A percentile compares a stretch with the other conserved stretches of the same genome.
Evolutionary conservation across 2,888 invertebrate genomes (phyloP).

Genomic region (Scotopteryx bipunctaria): DNA sequence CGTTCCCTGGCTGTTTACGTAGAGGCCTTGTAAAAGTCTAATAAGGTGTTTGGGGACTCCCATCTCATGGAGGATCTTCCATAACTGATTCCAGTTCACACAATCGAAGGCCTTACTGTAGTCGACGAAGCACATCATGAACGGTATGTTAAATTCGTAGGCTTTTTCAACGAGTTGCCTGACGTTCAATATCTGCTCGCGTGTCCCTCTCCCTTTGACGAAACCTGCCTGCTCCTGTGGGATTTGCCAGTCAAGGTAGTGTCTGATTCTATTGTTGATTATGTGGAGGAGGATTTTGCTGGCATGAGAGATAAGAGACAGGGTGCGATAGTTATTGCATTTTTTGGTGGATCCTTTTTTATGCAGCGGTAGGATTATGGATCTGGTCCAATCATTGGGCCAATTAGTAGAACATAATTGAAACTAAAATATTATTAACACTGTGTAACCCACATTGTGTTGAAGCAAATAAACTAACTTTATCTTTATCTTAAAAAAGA

Average conservation of each 20-base stretch:
- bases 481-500: too few species aligned
- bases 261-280: conserved; percentile 1
- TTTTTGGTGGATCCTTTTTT: too few species aligned
- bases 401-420: too few species aligned
- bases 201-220: not conserved
- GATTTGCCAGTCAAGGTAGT: conserved; percentile 4
- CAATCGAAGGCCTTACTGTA: not conserved
- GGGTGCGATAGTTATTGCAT: not conserved
- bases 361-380: not conserved
- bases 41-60: not conserved
- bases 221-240: not conserved
- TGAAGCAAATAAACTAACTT: too few species aligned
- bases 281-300: conserved; percentile 3
- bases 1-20: not conserved
- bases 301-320: conserved; percentile 6
- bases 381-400: not conserved
- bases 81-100: not conserved
- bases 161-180: too few species aligned
- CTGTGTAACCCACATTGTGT: too few species aligned
- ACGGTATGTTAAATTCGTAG: too few species aligned
- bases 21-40: too few species aligned
- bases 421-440: too few species aligned
- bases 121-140: too few species aligned
- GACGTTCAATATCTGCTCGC: not conserved
- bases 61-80: not conserved